Evolutionary conservation across 1,140 invertebrate genomes (phyloP).

Genomic region (Drosophila asahinai): DNA sequence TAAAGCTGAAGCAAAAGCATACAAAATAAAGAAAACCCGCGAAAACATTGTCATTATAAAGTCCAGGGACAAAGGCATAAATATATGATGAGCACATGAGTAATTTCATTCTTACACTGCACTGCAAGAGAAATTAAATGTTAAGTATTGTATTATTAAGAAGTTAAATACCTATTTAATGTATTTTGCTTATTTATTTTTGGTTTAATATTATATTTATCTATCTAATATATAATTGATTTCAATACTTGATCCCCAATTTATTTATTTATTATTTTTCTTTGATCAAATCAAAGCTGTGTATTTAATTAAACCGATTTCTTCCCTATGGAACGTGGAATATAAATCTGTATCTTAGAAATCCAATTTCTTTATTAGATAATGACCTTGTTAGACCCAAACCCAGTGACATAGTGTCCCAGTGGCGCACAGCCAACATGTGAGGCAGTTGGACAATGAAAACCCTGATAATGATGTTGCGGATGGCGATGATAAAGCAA

Average conservation of each 20-base stretch:
- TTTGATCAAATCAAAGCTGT: too few relatives aligned
- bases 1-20: not conserved
- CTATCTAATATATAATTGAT: too few relatives aligned
- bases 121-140: not conserved
- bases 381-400: constrained; percentile 2
- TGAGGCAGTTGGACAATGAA: constrained; percentile 48
- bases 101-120: constrained; percentile 40
- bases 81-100: constrained; percentile 46
- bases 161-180: not conserved
- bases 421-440: constrained; percentile 25
- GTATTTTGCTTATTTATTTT: too few relatives aligned
- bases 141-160: not conserved
- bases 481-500: constrained; percentile 66
- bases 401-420: constrained; percentile 37
- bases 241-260: too few relatives aligned
- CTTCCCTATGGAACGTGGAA: too few relatives aligned
- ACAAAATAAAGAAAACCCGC: constrained; percentile 18
- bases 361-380: not conserved
- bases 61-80: constrained; percentile 49
- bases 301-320: too few relatives aligned
- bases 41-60: constrained; percentile 52
- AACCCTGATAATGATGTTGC: constrained; percentile 51
- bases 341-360: too few relatives aligned
- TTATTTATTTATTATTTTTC: too few relatives aligned
- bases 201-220: not conserved